Evolutionary conservation across 2,797 vertebrate species (phyloP).

Genomic region (Pseudochaenichthys georgianus): DNA sequence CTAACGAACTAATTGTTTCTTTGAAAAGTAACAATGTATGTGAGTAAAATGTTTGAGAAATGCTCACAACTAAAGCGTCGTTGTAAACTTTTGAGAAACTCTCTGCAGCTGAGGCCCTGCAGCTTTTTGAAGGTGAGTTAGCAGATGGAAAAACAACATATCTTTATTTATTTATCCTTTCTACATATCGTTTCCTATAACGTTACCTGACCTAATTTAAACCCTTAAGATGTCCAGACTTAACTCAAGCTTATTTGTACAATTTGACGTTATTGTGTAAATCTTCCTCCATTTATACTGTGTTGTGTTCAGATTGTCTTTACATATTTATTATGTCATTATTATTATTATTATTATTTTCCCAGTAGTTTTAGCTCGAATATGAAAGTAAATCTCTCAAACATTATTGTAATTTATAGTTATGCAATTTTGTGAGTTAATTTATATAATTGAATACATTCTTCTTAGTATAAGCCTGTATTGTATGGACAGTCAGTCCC

Average conservation of each 20-base stretch:
- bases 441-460: neutral
- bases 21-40: neutral
- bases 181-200: neutral
- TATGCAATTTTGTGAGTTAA: too few species aligned
- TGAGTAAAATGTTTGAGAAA: neutral
- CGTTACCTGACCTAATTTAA: neutral
- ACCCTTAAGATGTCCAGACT: too few species aligned
- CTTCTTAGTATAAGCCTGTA: neutral
- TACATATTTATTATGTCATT: neutral
- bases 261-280: neutral
- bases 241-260: neutral
- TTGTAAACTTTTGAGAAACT: constrained; percentile 49
- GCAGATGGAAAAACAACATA: neutral
- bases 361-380: neutral
- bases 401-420: neutral
- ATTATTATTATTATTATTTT: too few species aligned
- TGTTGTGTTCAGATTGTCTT: neutral
- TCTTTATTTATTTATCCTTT: neutral
- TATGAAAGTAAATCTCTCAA: neutral
- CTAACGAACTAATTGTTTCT: fast-evolving
- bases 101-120: constrained; percentile 56
- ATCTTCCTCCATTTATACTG: neutral
- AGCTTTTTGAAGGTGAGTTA: constrained; percentile 24
- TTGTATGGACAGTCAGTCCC: neutral
- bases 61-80: constrained; percentile 2